These are phyloP conservation scores for Potamilus streckersoni DNA, from an alignment of 1,140 invertebrate species.

Conservation along the genomic window DNA sequence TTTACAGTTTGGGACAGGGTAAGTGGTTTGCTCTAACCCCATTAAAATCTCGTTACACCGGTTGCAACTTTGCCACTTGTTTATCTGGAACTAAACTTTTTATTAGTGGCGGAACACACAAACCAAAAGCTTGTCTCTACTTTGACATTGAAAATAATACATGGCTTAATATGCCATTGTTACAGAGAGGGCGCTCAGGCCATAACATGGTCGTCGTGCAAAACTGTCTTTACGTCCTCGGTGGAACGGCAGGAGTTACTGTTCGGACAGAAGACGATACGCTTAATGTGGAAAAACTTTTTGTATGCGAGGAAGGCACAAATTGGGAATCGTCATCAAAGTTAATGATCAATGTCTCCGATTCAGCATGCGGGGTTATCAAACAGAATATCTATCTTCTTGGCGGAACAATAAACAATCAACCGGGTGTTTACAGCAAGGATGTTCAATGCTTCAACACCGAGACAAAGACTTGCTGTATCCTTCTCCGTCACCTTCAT, in stretches of 20 bases:
- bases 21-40: conserved; percentile 14
- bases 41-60: conserved; percentile 6
- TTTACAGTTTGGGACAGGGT: conserved; percentile 17
- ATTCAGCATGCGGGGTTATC: conserved; percentile 22
- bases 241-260: conserved; percentile 7
- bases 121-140: conserved; percentile 5
- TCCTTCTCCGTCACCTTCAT: conserved; percentile 15
- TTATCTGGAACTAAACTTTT: conserved; percentile 9
- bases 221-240: conserved; percentile 19
- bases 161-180: conserved; percentile 13
- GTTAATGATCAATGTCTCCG: conserved; percentile 21
- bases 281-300: conserved; percentile 19
- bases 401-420: conserved; percentile 17
- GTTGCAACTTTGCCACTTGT: conserved; percentile 18
- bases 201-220: conserved; percentile 19
- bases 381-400: conserved; percentile 21
- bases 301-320: not conserved
- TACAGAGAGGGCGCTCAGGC: conserved; percentile 8
- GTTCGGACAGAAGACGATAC: conserved; percentile 2
- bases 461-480: conserved; percentile 11
- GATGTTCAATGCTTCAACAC: conserved; percentile 31
- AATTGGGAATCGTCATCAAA: conserved; percentile 6
- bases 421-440: conserved; percentile 17
- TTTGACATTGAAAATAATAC: conserved; percentile 9
- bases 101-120: conserved; percentile 12